phyloP scores from a whole-genome alignment of 2,888 invertebrate genomes.

The Metellina segmentata region DNA sequence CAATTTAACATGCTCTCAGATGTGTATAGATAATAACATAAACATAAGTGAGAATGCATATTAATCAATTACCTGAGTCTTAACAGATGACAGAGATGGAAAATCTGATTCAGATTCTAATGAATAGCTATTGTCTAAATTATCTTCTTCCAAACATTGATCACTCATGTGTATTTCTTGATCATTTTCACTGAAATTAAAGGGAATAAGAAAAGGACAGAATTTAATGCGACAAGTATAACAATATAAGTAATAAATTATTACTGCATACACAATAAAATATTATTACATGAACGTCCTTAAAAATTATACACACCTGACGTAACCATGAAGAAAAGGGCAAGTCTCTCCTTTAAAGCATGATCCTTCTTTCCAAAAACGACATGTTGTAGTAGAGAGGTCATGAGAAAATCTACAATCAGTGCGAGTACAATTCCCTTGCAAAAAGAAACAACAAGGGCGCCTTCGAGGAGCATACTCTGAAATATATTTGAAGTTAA shows the following conservation, averaged over 20 bases:
- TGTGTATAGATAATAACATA: not conserved
- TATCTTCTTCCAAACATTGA: not conserved
- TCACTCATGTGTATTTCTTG: not conserved
- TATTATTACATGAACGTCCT: not conserved
- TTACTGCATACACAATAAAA: not conserved
- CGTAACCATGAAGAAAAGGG: conserved; percentile 78
- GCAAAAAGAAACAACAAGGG: conserved; percentile 82
- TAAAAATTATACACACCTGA: conserved; percentile 8
- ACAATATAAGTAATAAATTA: not conserved
- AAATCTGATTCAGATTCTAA: conserved; percentile 78
- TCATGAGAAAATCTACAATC: conserved; percentile 83
- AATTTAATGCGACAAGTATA: not conserved
- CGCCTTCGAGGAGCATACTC: conserved; percentile 78
- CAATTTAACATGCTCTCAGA: too few species aligned
- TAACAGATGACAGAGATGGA: conserved; percentile 74
- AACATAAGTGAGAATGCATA: not conserved
- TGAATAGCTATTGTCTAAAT: conserved; percentile 60
- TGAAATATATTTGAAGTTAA: conserved; percentile 41
- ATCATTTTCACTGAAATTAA: conserved; percentile 1
- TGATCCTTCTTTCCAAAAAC: conserved; percentile 82
- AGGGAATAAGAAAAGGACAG: not conserved
- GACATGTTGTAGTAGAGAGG: conserved; percentile 82
- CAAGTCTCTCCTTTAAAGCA: conserved; percentile 82
- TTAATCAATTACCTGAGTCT: conserved; percentile 32
- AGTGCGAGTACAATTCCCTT: conserved; percentile 82